These are phyloP conservation scores for Acholoe squamosa DNA, from an alignment of 2,888 invertebrate species.

Conservation along the genomic window DNA sequence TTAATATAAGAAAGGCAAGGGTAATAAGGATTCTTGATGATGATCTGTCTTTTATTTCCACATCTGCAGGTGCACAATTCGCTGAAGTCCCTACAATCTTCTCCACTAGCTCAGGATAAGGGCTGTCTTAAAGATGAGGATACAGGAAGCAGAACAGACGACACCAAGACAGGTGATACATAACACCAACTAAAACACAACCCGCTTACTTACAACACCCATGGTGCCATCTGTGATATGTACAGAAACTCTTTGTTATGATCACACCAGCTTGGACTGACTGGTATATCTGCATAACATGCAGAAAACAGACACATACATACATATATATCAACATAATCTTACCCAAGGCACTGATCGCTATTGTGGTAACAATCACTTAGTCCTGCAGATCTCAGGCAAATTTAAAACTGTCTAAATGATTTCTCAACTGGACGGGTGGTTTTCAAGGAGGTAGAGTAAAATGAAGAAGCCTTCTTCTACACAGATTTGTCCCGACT, in stretches of 20 bases:
- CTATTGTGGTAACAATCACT: not conserved
- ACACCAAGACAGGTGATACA: slow-evolving; percentile 16
- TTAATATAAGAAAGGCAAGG: too few species aligned
- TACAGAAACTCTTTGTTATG: slow-evolving; percentile 11
- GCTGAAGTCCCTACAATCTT: slow-evolving; percentile 48
- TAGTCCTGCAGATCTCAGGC: slow-evolving; percentile 42
- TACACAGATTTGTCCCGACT: too few species aligned
- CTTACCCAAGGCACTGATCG: not conserved
- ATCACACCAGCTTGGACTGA: slow-evolving; percentile 5
- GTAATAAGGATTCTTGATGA: too few species aligned
- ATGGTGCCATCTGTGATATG: slow-evolving; percentile 58
- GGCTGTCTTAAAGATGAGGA: not conserved
- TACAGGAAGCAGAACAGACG: not conserved
- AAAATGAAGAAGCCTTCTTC: too few species aligned
- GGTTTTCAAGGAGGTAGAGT: too few species aligned
- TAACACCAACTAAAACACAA: slow-evolving; percentile 42
- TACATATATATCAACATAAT: not conserved
- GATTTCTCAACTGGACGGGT: too few species aligned
- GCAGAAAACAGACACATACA: not conserved
- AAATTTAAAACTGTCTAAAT: too few species aligned
- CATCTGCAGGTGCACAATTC: slow-evolving; percentile 49
- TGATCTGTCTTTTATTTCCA: not conserved
- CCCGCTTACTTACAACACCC: not conserved
- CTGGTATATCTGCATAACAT: not conserved
- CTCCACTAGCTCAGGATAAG: slow-evolving; percentile 21